Base-by-base conservation (phyloP, 35 echinoderm and acorn worm species). In the Apostichopus californicus region DNA sequence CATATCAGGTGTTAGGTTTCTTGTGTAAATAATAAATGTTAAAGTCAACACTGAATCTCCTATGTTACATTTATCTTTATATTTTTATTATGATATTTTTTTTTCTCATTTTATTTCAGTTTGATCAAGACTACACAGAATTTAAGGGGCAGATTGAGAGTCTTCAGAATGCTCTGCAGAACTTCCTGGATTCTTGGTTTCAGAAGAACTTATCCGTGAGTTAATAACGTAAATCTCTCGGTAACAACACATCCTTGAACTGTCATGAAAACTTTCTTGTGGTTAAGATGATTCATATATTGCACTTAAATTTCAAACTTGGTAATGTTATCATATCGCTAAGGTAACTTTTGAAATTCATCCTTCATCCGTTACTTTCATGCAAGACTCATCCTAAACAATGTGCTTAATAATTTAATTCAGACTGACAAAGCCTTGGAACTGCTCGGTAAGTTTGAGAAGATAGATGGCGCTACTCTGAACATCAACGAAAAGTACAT, bases 401-500 rank as follows among this genome's bases (percentile, higher is more conserved):
- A 46, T 46, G 34, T 3, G 34, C 34, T 46, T 46, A 46, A 46
- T 46, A 46, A 46, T 15, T 54, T 54, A 83, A 59, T 10, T 15
- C 93, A 99, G 97, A 99, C 97, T 57, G 97, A 99, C 9, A 96
- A 96, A 92, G 97, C 97, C 12, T 77, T 99, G 9, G 97, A 96
- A 20, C 90, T 99, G 13, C 90, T 99, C 28, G 73, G 93, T 21
- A 99, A 99, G 81, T 99, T 99, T 90, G 97, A 99, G 95, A 96
- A 92, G 70, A 99, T 99, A 70, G 88, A 83, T 4, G 93, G 95
- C 3, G 85, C 91, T 15, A 92, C 96, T 56, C 89, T 99, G 46
- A 99, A 96, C 90, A 92, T 99, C 65, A 93, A 94, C 22, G 97
- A 99, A 54, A 99, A 99, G 90, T 99, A 99, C 95, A 96, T 99